phyloP scores from a whole-genome alignment of 2,113 vertebrate species.

The Mormyrus lacerda region DNA sequence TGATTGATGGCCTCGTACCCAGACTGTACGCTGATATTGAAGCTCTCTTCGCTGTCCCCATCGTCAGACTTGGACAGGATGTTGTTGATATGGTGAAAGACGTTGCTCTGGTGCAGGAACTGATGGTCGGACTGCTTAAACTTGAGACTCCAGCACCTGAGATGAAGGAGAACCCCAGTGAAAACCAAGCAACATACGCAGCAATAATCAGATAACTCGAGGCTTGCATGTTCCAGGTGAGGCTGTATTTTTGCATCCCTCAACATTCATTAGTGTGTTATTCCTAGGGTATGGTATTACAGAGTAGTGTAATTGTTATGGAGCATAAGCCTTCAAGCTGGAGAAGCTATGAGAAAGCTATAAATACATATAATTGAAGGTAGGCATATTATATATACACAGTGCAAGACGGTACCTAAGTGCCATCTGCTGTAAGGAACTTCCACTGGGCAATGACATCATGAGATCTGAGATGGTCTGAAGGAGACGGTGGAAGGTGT shows the following conservation, averaged over 20 bases:
- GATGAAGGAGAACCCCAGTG: slow-evolving; percentile 21
- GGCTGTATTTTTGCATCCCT: background rate
- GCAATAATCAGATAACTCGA: background rate
- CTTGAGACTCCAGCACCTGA: slow-evolving; percentile 97
- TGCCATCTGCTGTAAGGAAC: slow-evolving; percentile 96
- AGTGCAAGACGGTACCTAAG: slow-evolving; percentile 66
- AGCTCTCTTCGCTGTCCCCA: slow-evolving; percentile 96
- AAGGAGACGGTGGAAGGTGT: slow-evolving; percentile 93
- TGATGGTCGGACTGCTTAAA: slow-evolving; percentile 99
- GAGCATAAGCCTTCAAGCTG: background rate
- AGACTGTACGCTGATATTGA: slow-evolving; percentile 94
- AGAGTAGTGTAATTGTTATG: background rate
- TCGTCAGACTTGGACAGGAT: slow-evolving; percentile 98
- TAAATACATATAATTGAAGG: background rate
- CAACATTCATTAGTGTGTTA: background rate
- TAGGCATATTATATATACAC: background rate
- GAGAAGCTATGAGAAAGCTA: background rate
- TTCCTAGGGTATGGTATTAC: background rate
- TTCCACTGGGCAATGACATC: slow-evolving; percentile 97
- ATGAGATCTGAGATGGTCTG: slow-evolving; percentile 99
- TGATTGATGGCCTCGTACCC: slow-evolving; percentile 95
- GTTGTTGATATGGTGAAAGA: slow-evolving; percentile 99
- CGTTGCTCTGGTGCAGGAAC: slow-evolving; percentile 97
- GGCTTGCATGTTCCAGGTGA: background rate
- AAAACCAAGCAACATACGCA: background rate